These are phyloP conservation scores for Myotis pilosus DNA, from an alignment of 2,797 vertebrate species.

Conservation along the genomic window DNA sequence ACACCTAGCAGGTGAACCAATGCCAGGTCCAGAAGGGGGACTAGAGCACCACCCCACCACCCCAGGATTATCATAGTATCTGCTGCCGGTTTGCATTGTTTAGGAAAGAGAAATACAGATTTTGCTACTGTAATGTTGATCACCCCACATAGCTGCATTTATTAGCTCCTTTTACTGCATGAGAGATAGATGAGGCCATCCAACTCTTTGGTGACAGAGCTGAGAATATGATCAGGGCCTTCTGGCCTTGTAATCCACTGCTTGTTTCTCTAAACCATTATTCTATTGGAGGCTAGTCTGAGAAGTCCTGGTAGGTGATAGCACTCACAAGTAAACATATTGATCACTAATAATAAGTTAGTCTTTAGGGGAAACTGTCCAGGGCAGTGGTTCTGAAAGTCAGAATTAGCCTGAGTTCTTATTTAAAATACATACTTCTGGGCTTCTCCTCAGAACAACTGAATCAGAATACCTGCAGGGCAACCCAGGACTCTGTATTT, in stretches of 20 bases:
- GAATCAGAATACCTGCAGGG: background rate
- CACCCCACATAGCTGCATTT: background rate
- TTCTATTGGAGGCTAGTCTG: background rate
- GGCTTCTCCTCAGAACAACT: background rate
- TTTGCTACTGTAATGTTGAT: conserved; percentile 1
- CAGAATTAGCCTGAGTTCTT: background rate
- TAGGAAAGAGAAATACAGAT: background rate
- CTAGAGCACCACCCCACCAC: background rate
- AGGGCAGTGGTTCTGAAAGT: conserved; percentile 3
- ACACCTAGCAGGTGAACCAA: background rate
- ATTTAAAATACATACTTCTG: background rate
- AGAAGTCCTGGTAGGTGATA: background rate
- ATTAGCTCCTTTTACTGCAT: background rate
- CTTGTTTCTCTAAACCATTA: background rate
- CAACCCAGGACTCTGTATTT: background rate
- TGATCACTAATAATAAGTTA: background rate
- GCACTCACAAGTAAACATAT: background rate
- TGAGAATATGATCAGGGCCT: background rate
- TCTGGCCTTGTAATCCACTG: background rate
- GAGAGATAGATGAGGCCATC: background rate
- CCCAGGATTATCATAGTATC: background rate
- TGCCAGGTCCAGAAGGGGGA: background rate
- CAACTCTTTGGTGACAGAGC: background rate
- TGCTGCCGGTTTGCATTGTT: background rate
- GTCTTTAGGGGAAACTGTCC: background rate